Percentiles rank a stretch among this genome's conserved stretches.
phyloP scores from a whole-genome alignment of 2,888 invertebrate genomes.

The Gryllus longicercus region DNA sequence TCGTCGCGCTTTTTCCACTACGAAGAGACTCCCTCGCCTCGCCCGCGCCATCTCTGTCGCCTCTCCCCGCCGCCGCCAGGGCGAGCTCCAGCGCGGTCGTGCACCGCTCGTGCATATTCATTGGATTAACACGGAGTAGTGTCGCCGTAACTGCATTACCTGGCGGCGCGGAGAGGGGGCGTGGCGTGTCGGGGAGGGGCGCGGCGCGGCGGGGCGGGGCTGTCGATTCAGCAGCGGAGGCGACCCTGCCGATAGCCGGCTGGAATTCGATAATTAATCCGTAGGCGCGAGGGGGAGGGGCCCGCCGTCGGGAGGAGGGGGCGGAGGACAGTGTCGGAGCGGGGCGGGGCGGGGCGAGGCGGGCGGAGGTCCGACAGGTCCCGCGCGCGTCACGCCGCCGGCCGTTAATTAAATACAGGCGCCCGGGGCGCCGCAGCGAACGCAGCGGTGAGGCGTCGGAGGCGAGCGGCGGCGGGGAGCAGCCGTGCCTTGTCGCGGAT shows the following conservation, averaged over 20 bases:
- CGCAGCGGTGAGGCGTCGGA: neutral
- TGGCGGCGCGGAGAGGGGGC: neutral
- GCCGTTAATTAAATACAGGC: constrained; percentile 8
- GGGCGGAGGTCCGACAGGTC: neutral
- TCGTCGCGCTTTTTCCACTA: neutral
- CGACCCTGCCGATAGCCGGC: neutral
- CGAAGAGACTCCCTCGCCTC: neutral
- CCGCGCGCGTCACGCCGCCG: neutral
- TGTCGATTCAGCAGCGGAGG: neutral
- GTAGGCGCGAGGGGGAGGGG: neutral
- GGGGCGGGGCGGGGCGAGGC: neutral
- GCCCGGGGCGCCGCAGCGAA: neutral
- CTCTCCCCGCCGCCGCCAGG: neutral
- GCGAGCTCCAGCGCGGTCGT: neutral
- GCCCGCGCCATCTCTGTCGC: neutral
- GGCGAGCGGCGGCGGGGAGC: neutral
- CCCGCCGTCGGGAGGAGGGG: neutral
- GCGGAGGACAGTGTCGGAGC: neutral
- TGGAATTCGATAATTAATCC: constrained; percentile 17
- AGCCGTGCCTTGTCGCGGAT: neutral
- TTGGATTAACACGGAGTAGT: constrained; percentile 17
- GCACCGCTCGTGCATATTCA: constrained; percentile 1
- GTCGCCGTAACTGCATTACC: constrained; percentile 17
- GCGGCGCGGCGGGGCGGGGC: neutral
- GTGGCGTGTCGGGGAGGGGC: neutral